These are phyloP conservation scores for Oxycera nigricornis DNA, from an alignment of 2,888 invertebrate genomes.

Conservation along the genomic window DNA sequence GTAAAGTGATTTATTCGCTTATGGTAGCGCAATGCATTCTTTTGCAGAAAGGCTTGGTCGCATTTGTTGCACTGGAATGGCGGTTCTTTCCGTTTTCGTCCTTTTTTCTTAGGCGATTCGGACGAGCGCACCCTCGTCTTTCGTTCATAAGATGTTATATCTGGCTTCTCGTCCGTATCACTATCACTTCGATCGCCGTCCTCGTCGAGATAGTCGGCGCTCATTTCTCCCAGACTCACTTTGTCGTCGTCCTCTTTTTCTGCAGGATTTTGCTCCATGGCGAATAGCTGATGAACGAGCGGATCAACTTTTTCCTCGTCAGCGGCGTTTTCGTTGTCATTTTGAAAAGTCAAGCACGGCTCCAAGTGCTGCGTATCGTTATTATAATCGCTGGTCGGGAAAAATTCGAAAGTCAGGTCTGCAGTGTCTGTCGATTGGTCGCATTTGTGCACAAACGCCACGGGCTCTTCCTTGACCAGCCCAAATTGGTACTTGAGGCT, in stretches of 20 bases:
- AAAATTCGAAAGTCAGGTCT: slow-evolving; percentile 39
- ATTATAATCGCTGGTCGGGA: slow-evolving; percentile 12
- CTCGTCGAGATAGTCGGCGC: slow-evolving; percentile 8
- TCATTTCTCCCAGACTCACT: neutral
- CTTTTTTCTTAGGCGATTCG: neutral
- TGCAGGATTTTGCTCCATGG: neutral
- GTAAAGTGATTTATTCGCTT: slow-evolving; percentile 14
- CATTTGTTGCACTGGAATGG: slow-evolving; percentile 36
- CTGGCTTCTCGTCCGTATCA: neutral
- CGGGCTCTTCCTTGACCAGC: slow-evolving; percentile 9
- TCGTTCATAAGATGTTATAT: neutral
- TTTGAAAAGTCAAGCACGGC: neutral
- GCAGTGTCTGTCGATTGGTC: slow-evolving; percentile 44
- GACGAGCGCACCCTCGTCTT: neutral
- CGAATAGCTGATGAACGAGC: neutral
- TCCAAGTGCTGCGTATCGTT: neutral
- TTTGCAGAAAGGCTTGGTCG: slow-evolving; percentile 29
- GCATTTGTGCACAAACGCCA: neutral
- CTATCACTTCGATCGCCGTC: slow-evolving; percentile 1
- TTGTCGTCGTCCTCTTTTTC: neutral
- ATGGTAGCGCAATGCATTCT: slow-evolving; percentile 9
- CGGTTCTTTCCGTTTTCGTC: slow-evolving; percentile 5
- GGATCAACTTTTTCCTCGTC: slow-evolving; percentile 17
- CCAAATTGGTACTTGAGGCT: slow-evolving; percentile 41
- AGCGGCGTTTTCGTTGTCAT: neutral